These are phyloP conservation scores for Drosophila leonis DNA, from an alignment of 2,888 invertebrate species.

Conservation along the genomic window DNA sequence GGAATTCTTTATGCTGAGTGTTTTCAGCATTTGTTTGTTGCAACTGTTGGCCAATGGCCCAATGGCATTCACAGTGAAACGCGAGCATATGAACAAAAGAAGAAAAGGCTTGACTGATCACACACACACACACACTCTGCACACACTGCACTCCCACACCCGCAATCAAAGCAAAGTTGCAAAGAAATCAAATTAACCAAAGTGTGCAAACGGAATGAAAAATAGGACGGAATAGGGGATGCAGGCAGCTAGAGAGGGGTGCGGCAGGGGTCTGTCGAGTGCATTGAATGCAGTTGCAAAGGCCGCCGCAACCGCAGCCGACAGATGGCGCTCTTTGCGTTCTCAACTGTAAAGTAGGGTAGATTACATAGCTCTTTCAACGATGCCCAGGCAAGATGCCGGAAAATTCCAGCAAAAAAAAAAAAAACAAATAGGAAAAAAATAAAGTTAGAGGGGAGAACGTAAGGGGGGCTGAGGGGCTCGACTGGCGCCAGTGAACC, in stretches of 20 bases:
- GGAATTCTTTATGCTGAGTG: neutral
- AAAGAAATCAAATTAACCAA: conserved; percentile 75
- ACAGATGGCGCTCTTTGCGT: conserved; percentile 48
- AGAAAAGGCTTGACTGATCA: conserved; percentile 9
- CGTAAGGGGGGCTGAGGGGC: neutral
- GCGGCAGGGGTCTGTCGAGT: conserved; percentile 19
- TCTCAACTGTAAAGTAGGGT: conserved; percentile 76
- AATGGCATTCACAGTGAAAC: conserved; percentile 18
- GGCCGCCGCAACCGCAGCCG: conserved; percentile 20
- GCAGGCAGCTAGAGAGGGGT: neutral
- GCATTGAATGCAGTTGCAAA: conserved; percentile 49
- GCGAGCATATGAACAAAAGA: neutral
- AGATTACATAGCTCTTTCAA: conserved; percentile 71
- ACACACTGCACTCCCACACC: conserved; percentile 4
- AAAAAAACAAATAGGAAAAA: neutral
- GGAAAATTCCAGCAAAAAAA: conserved; percentile 41
- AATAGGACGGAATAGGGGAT: conserved; percentile 26
- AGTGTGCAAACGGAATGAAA: conserved; percentile 72
- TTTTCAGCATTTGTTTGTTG: neutral
- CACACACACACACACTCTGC: conserved; percentile 15
- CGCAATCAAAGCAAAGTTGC: conserved; percentile 38
- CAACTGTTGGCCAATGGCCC: conserved; percentile 7
- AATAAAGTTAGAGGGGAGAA: conserved; percentile 1
- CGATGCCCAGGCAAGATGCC: conserved; percentile 55
- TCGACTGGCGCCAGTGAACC: conserved; percentile 51